Evolutionary conservation across 2,797 vertebrate genomes (phyloP), one percentile per base, ranked within the genome.

Genomic region (Sphenopsis melanotis): DNA sequence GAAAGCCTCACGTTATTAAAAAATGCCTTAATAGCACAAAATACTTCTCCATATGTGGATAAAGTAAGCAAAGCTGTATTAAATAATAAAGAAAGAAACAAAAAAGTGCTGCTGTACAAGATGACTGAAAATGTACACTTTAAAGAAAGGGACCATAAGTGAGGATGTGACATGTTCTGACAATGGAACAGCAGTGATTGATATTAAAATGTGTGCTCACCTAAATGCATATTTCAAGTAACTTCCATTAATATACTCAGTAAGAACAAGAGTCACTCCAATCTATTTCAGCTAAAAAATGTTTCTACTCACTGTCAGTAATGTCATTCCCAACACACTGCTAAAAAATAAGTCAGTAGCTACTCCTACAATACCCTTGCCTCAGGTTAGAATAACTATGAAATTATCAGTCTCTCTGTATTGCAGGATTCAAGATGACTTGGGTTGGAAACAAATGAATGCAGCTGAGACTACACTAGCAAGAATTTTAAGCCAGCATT

Each of bases 371-470:
- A 69, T 83, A 75, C 72, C 61, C 46, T 95, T 93, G 82, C 93
- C 84, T 87, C 46, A 32, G 92, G 92, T 92, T 81, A 94, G 79
- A 95, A 83, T 69, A 88, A 42, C 39, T 75, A 63, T 83, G 82
- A 87, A 87, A 89, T 92, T 85, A 75, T 81, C 42, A 83, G 42
- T 61, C 53, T 65, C 4, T 79, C 46, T 79, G 8, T 65, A 44
- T 37, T 69, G 36, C 26, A 83, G 61, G 50, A 50, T 65, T 63
- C 70, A 80, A 76, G 63, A 65, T 71, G 83, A 81, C 64, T 85
- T 55, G 29, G 7, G 17, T 11, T 95, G 32, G 69, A 90, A 83
- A 91, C 2, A 89, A 92, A 77, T 70, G 23, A 68, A 32, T 64
- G n/a, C 39, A 69, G 37, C n/a, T 55, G 56, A 85, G 46, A 72